A percentile compares a stretch with the other conserved stretches of the same genome.
Evolutionary conservation across 1,140 invertebrate species (phyloP).

Genomic region (Dryas iulia): DNA sequence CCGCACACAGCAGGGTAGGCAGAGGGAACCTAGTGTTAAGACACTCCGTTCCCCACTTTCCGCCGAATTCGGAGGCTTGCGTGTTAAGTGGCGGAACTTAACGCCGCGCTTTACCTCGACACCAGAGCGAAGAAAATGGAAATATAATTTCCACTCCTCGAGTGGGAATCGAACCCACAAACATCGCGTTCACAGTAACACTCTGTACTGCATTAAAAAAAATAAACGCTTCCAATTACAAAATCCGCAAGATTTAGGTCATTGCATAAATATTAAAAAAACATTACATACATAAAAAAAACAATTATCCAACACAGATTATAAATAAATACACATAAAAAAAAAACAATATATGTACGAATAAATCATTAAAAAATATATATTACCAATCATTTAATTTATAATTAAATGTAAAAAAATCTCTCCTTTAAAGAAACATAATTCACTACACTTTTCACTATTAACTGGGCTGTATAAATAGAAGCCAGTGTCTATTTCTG

Average conservation of each 20-base stretch:
- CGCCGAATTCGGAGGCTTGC: no score
- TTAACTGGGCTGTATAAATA: conserved; percentile 54
- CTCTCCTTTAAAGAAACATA: conserved; percentile 24
- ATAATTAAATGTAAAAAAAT: conserved; percentile 1
- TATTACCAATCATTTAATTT: no score
- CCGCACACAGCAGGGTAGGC: no score
- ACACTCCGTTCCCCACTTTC: no score
- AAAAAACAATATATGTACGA: no score
- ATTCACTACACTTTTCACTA: conserved; percentile 60
- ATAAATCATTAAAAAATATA: conserved; percentile 14
- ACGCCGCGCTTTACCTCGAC: no score
- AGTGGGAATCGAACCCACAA: no score
- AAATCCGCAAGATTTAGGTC: not conserved
- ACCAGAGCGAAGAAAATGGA: no score
- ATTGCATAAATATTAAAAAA: conserved; percentile 7
- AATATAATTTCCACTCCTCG: no score
- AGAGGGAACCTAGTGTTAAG: no score
- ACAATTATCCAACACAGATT: not conserved
- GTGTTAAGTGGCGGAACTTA: no score
- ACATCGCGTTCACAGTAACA: no score
- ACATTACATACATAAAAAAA: conserved; percentile 5
- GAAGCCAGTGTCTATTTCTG: conserved; percentile 45
- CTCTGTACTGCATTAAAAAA: not conserved
- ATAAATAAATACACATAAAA: not conserved
- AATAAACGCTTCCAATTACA: not conserved